These are phyloP conservation scores for Nannoperca obscura DNA, from an alignment of 2,797 vertebrate species.

Conservation along the genomic window DNA sequence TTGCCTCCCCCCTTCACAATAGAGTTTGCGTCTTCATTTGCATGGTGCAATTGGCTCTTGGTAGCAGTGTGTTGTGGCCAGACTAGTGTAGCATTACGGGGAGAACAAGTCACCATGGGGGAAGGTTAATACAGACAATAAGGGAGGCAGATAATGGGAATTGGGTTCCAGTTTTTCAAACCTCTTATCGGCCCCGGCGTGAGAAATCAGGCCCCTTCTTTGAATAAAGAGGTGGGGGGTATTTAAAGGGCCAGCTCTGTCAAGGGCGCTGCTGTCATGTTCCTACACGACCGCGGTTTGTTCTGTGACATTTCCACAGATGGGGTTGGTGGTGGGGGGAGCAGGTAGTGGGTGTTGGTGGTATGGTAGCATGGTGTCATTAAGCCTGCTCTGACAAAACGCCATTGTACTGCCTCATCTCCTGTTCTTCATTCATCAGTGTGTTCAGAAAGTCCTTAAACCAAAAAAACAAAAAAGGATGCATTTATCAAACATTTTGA, in stretches of 20 bases:
- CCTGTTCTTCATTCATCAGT: neutral
- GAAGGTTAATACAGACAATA: slow-evolving; percentile 96
- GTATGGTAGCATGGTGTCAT: slow-evolving; percentile 3
- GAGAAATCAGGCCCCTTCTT: slow-evolving; percentile 84
- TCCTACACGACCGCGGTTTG: slow-evolving; percentile 56
- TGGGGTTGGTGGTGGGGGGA: neutral
- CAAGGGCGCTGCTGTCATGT: slow-evolving; percentile 64
- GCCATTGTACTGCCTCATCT: neutral
- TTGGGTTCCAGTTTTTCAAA: slow-evolving; percentile 91
- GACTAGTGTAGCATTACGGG: slow-evolving; percentile 96
- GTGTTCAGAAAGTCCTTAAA: neutral
- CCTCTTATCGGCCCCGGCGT: slow-evolving; percentile 85
- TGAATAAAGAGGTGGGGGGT: slow-evolving; percentile 82
- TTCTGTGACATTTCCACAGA: slow-evolving; percentile 65
- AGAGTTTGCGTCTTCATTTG: slow-evolving; percentile 90
- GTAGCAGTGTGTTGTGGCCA: slow-evolving; percentile 92
- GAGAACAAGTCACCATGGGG: slow-evolving; percentile 93
- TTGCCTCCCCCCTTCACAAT: slow-evolving; percentile 87
- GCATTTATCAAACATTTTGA: neutral
- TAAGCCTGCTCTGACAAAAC: slow-evolving; percentile 14
- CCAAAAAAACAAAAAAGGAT: neutral
- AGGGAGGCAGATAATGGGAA: slow-evolving; percentile 90
- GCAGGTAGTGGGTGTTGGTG: neutral
- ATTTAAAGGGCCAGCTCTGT: slow-evolving; percentile 81
- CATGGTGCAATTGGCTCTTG: slow-evolving; percentile 94